A percentile compares a stretch with the other conserved stretches of the same genome.
These are phyloP conservation scores for Crotophaga sulcirostris DNA, from an alignment of 2,113 vertebrate genomes.

Conservation along the genomic window DNA sequence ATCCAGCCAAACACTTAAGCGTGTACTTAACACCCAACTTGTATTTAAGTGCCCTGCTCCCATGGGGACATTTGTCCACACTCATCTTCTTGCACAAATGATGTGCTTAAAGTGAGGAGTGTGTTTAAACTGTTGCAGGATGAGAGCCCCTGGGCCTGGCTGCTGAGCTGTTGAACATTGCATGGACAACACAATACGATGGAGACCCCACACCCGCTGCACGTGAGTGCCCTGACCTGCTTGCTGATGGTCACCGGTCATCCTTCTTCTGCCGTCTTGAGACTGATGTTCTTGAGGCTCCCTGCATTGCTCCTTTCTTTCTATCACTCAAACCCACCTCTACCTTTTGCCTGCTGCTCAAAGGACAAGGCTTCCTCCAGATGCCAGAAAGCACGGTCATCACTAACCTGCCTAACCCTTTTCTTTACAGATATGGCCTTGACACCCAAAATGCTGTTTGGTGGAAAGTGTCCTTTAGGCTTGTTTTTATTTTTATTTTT, in stretches of 20 bases:
- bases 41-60: background rate
- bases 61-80: background rate
- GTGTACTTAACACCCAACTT: constrained; percentile 1
- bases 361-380: background rate
- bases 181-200: rapidly evolving
- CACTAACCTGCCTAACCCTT: background rate
- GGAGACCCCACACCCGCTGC: background rate
- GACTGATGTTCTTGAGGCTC: background rate
- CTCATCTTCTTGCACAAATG: background rate
- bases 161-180: background rate
- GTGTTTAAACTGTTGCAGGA: background rate
- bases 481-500: background rate
- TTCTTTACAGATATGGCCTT: background rate
- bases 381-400: background rate
- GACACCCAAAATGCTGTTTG: background rate
- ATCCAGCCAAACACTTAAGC: constrained; percentile 26
- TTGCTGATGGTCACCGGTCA: rapidly evolving
- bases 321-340: background rate
- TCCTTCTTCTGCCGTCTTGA: background rate
- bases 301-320: background rate
- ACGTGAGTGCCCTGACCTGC: background rate
- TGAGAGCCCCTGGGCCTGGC: background rate
- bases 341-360: background rate
- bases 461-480: background rate
- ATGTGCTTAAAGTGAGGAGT: background rate